These are phyloP conservation scores for Odocoileus hemionus DNA, from an alignment of 2,113 vertebrate genomes.

Conservation along the genomic window DNA sequence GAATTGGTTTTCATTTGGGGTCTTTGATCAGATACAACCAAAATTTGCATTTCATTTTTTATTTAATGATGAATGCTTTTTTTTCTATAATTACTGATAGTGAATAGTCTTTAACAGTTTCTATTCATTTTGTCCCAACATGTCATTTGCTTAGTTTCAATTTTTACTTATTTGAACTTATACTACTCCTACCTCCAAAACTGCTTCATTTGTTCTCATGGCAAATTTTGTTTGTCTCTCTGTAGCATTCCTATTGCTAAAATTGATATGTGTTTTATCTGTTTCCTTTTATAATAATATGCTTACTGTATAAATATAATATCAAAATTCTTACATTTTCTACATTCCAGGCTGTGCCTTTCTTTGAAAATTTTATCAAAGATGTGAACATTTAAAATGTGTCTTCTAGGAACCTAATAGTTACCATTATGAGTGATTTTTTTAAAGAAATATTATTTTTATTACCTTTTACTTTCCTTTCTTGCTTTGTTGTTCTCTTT, in stretches of 20 bases:
- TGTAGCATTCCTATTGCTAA: conserved; percentile 53
- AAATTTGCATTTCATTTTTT: neutral
- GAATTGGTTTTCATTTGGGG: neutral
- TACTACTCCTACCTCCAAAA: neutral
- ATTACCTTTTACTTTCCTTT: neutral
- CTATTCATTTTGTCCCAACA: conserved; percentile 59
- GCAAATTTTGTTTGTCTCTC: conserved; percentile 70
- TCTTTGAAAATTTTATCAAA: conserved; percentile 56
- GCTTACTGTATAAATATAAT: conserved; percentile 36
- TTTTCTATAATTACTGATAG: neutral
- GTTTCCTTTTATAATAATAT: neutral
- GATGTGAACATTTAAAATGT: conserved; percentile 26
- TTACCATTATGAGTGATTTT: conserved; percentile 23
- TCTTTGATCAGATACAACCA: neutral
- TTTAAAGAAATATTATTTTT: neutral
- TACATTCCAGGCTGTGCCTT: conserved; percentile 32
- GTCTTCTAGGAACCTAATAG: neutral
- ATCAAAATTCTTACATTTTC: conserved; percentile 45
- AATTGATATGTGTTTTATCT: conserved; percentile 46
- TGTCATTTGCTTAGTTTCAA: conserved; percentile 2
- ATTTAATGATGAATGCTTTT: neutral
- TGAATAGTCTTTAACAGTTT: conserved; percentile 54
- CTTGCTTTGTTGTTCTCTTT: conserved; percentile 4
- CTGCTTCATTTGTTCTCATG: conserved; percentile 67
- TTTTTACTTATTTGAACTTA: conserved; percentile 19